These are phyloP conservation scores for Eupeodes luniger DNA, from an alignment of 2,888 invertebrate genomes.

Conservation along the genomic window DNA sequence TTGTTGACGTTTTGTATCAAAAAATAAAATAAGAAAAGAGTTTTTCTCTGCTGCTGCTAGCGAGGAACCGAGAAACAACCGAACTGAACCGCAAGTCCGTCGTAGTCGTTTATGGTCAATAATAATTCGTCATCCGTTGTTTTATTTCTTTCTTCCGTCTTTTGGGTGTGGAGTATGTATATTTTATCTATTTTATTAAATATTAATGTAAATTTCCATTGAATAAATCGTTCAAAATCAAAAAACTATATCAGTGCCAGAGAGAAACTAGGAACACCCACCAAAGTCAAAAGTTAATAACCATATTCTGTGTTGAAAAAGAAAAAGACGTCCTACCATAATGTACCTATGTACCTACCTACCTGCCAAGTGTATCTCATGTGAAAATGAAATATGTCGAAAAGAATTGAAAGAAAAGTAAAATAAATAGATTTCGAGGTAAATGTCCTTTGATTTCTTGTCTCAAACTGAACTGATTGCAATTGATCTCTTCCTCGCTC, in stretches of 20 bases:
- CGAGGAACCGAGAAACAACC: background rate
- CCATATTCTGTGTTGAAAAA: no score
- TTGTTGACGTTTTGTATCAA: slow-evolving; percentile 57
- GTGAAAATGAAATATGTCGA: slow-evolving; percentile 9
- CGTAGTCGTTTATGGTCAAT: slow-evolving; percentile 24
- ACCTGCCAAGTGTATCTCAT: no score
- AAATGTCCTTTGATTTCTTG: slow-evolving; percentile 31
- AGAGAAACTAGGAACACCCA: background rate
- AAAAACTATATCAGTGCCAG: no score
- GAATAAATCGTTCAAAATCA: background rate
- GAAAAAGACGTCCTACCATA: background rate
- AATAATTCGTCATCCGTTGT: slow-evolving; percentile 31
- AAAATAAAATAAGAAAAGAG: slow-evolving; percentile 22
- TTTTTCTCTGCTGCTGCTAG: slow-evolving; percentile 23
- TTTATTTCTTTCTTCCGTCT: slow-evolving; percentile 50
- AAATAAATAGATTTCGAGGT: slow-evolving; percentile 44
- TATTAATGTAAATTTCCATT: background rate
- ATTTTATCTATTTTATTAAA: slow-evolving; percentile 22
- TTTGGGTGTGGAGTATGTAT: slow-evolving; percentile 68
- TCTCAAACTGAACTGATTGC: background rate
- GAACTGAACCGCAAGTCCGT: background rate
- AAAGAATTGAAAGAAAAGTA: background rate
- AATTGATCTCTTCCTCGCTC: slow-evolving; percentile 14
- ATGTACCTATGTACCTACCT: background rate
- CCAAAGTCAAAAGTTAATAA: background rate